A percentile compares a stretch with the other conserved stretches of the same genome.
These are phyloP conservation scores for Hydrotaea diabolus DNA, from an alignment of 2,888 invertebrate genomes.

Conservation along the genomic window DNA sequence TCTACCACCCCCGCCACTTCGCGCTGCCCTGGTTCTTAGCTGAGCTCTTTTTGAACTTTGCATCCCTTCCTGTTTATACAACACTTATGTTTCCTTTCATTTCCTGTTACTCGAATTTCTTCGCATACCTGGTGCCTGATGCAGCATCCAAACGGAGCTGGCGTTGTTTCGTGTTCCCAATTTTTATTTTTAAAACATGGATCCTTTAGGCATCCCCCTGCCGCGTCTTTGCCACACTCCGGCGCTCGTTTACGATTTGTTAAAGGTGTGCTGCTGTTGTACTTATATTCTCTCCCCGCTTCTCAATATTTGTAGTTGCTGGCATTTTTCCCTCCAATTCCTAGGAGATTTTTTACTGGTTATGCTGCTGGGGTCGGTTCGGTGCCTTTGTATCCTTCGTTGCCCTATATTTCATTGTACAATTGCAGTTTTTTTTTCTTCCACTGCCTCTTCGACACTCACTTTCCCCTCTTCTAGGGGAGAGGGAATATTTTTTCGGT, in stretches of 20 bases:
- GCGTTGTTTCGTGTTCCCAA: not conserved
- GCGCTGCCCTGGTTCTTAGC: not conserved
- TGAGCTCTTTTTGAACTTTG: not conserved
- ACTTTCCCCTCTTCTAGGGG: not conserved
- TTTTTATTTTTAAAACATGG: not conserved
- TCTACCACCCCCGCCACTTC: too few relatives aligned
- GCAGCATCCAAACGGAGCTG: not conserved
- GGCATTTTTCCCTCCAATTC: not conserved
- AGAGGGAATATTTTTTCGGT: slow-evolving; percentile 30
- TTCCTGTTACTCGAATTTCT: not conserved
- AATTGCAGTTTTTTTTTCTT: not conserved
- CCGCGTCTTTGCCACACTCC: not conserved
- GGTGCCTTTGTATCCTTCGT: not conserved
- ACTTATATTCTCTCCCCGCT: too few relatives aligned
- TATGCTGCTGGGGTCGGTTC: not conserved
- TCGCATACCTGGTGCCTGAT: not conserved
- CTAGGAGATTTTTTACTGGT: slow-evolving; percentile 17
- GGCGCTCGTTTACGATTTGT: slow-evolving; percentile 6
- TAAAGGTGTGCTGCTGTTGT: slow-evolving; percentile 16
- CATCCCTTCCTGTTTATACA: slow-evolving; percentile 11
- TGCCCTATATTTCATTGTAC: slow-evolving; percentile 23
- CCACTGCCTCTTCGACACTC: not conserved
- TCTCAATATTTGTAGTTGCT: slow-evolving; percentile 4
- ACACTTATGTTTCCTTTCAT: slow-evolving; percentile 7
- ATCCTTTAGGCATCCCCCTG: not conserved